Conservation (phyloP, 2,888 invertebrate species). For the Nephrotoma appendiculata region DNA sequence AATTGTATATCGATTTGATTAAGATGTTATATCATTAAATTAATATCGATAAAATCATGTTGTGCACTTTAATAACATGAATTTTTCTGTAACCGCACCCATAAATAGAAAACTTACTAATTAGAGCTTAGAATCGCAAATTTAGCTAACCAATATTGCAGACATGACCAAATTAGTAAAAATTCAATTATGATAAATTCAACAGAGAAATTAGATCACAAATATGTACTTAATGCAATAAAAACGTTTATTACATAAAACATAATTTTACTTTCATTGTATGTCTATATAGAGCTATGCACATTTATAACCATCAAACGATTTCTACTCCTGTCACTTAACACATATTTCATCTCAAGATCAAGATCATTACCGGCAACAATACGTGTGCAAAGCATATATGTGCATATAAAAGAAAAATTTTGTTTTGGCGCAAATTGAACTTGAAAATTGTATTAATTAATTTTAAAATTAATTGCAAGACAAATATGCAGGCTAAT, state of each 20-base stretch:
- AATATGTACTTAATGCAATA: too few relatives aligned
- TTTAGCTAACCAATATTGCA: neutral
- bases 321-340: neutral
- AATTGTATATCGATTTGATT: neutral
- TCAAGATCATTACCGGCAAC: neutral
- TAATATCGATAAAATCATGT: neutral
- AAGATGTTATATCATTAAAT: neutral
- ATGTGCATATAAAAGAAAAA: neutral
- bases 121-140: neutral
- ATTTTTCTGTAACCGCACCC: neutral
- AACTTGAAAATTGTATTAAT: neutral
- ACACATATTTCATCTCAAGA: neutral
- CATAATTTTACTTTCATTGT: too few relatives aligned
- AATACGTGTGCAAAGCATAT: neutral
- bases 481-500: neutral
- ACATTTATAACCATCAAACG: too few relatives aligned
- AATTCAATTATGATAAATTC: too few relatives aligned
- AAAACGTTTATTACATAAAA: too few relatives aligned
- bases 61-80: neutral
- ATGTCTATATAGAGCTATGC: too few relatives aligned
- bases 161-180: too few relatives aligned
- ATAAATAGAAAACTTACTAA: neutral
- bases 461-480: neutral
- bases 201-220: too few relatives aligned
- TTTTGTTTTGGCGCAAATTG: neutral